Percentiles rank a stretch among this genome's conserved stretches.
These are phyloP conservation scores for Pseudanteris insignis DNA, from an alignment of 2,888 invertebrate species.

Conservation along the genomic window DNA sequence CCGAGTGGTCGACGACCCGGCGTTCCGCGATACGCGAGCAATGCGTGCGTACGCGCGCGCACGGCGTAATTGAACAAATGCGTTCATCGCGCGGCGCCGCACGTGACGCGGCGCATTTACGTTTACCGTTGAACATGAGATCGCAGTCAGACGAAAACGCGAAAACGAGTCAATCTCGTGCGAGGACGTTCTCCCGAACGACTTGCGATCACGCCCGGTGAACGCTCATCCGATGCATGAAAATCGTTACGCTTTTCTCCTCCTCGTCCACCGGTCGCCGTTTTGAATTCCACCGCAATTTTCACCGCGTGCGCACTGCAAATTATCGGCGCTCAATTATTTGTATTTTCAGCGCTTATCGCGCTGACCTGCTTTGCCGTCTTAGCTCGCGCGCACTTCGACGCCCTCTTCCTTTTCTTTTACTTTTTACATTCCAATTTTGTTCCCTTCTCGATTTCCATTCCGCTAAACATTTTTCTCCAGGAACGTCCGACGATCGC, in stretches of 20 bases:
- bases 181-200: slow-evolving; percentile 24
- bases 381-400: not conserved
- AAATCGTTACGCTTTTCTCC: slow-evolving; percentile 50
- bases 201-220: slow-evolving; percentile 35
- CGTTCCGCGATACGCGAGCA: slow-evolving; percentile 8
- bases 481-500: too few species aligned
- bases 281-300: slow-evolving; percentile 13
- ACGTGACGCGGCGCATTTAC: slow-evolving; percentile 22
- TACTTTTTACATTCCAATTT: not conserved
- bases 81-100: slow-evolving; percentile 11
- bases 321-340: slow-evolving; percentile 16
- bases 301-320: slow-evolving; percentile 16
- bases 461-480: not conserved
- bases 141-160: slow-evolving; percentile 4
- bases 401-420: not conserved
- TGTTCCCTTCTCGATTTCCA: not conserved
- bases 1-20: slow-evolving; percentile 35
- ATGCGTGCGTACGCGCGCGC: slow-evolving; percentile 11
- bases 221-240: slow-evolving; percentile 47
- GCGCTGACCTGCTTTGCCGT: slow-evolving; percentile 2
- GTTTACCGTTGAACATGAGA: slow-evolving; percentile 23
- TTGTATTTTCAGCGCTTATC: slow-evolving; percentile 11
- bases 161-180: slow-evolving; percentile 31
- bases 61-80: slow-evolving; percentile 34
- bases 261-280: slow-evolving; percentile 30